Conservation (phyloP, 1,140 invertebrate species). For the Scaptomyza montana region DNA sequence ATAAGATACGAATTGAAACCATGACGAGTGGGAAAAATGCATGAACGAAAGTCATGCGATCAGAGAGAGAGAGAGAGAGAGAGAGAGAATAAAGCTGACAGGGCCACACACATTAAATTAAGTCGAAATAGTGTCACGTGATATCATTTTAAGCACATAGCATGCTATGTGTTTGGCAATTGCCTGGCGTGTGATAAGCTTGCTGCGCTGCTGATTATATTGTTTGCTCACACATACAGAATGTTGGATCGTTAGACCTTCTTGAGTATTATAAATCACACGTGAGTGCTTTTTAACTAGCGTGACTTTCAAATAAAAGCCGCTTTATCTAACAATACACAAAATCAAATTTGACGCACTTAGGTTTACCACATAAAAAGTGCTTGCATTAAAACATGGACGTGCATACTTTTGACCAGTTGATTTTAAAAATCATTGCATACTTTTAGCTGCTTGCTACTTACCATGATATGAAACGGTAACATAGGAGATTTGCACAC, state of each 20-base stretch:
- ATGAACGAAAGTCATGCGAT: slow-evolving; percentile 50
- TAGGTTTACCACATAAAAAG: background rate
- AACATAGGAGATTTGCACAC: slow-evolving; percentile 85
- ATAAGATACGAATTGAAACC: slow-evolving; percentile 40
- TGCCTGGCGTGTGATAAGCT: slow-evolving; percentile 51
- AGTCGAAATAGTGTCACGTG: slow-evolving; percentile 57
- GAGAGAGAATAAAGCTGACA: slow-evolving; percentile 4
- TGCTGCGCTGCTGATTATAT: slow-evolving; percentile 64
- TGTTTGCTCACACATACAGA: slow-evolving; percentile 35
- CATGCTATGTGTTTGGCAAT: slow-evolving; percentile 60
- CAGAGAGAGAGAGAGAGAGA: background rate
- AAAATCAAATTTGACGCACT: background rate
- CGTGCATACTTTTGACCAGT: slow-evolving; percentile 10
- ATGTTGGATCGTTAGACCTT: background rate
- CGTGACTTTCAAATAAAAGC: background rate
- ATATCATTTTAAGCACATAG: slow-evolving; percentile 26
- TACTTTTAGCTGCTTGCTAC: slow-evolving; percentile 24
- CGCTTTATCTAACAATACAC: background rate
- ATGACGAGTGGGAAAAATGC: slow-evolving; percentile 29
- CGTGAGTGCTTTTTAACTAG: slow-evolving; percentile 32
- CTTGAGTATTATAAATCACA: slow-evolving; percentile 16
- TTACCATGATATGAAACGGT: slow-evolving; percentile 86
- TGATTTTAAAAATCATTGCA: background rate
- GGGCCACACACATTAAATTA: slow-evolving; percentile 8
- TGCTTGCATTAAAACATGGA: no score